Percentiles rank a stretch among this genome's conserved stretches.
phyloP scores from a whole-genome alignment of 2,113 vertebrate species.

The Neomonachus schauinslandi region DNA sequence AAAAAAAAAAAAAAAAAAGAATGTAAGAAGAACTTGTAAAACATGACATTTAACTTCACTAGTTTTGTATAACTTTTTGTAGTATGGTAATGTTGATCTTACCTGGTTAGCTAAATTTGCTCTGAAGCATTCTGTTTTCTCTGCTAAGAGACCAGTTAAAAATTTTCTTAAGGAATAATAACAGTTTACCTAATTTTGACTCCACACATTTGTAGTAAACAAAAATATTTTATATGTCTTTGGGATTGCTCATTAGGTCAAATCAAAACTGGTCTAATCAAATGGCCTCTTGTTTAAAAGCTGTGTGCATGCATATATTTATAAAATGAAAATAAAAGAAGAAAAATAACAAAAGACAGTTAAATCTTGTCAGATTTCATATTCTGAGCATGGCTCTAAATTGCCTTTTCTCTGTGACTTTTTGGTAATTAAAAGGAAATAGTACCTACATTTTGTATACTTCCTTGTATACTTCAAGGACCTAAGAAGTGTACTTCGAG shows the following conservation, averaged over 20 bases:
- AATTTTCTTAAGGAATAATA: neutral
- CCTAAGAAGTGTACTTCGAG: slow-evolving; percentile 8
- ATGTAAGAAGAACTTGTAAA: neutral
- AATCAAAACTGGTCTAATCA: neutral
- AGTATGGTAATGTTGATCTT: neutral
- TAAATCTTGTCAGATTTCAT: neutral
- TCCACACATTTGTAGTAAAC: neutral
- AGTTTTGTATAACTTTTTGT: neutral
- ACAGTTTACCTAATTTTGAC: neutral
- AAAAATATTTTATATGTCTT: slow-evolving; percentile 11
- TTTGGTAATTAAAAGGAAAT: neutral
- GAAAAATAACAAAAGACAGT: neutral
- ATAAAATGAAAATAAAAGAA: slow-evolving; percentile 35
- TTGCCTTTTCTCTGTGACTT: slow-evolving; percentile 53
- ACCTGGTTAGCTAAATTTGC: neutral
- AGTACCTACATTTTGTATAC: neutral
- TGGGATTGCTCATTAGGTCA: slow-evolving; percentile 9
- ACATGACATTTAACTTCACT: neutral
- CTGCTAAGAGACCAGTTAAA: slow-evolving; percentile 13
- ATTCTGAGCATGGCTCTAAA: neutral
- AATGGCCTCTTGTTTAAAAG: slow-evolving; percentile 47
- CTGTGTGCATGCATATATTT: neutral
- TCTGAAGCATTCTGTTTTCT: neutral
- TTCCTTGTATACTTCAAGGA: neutral
- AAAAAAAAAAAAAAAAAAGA: no score